These are phyloP conservation scores for Tribolium madens DNA, from an alignment of 1,140 invertebrate species.

Conservation along the genomic window DNA sequence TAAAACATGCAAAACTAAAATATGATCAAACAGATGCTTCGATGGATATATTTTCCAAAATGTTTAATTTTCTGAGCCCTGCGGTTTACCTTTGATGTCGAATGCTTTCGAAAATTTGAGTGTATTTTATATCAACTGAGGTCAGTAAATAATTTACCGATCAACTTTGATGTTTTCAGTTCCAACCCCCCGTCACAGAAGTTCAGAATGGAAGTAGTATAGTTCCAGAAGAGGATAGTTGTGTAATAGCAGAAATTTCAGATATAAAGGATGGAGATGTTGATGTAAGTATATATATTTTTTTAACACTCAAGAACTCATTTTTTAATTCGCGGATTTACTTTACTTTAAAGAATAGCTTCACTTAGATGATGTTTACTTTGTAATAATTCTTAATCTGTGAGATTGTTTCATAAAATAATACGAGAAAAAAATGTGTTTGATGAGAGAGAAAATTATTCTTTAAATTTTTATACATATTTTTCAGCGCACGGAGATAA, in stretches of 20 bases:
- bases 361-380: too few relatives aligned
- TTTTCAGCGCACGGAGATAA: too few relatives aligned
- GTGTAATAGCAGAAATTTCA: constrained; percentile 63
- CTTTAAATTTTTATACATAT: too few relatives aligned
- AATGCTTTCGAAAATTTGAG: background rate
- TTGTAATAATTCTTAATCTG: too few relatives aligned
- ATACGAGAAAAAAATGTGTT: too few relatives aligned
- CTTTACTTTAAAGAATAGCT: background rate
- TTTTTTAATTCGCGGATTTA: background rate
- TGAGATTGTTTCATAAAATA: too few relatives aligned
- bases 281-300: constrained; percentile 22
- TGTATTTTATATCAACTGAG: background rate
- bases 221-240: constrained; percentile 62
- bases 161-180: constrained; percentile 47
- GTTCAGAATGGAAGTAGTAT: constrained; percentile 64
- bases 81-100: background rate
- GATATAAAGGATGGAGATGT: constrained; percentile 63
- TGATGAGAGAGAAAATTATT: too few relatives aligned
- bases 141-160: background rate
- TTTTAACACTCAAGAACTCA: background rate
- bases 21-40: background rate
- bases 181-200: constrained; percentile 60
- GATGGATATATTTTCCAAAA: background rate
- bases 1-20: background rate
- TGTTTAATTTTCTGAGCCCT: background rate